These are phyloP conservation scores for Chelonus formosanus DNA, from an alignment of 2,888 invertebrate species.

Conservation along the genomic window DNA sequence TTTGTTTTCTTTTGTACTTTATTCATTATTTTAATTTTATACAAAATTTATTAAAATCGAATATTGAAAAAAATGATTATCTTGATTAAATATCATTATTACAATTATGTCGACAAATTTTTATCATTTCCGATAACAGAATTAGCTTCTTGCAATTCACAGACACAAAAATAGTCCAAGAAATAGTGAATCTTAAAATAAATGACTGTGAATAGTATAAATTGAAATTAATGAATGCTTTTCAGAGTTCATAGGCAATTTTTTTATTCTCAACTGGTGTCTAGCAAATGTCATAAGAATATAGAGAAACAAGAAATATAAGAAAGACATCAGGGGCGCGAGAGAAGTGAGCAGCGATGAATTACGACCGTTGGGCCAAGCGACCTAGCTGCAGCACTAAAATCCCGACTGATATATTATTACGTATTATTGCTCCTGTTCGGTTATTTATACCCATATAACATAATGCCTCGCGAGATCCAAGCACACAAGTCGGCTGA, in stretches of 20 bases:
- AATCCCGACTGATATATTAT: slow-evolving; percentile 66
- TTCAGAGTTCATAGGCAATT: neutral
- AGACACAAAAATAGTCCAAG: too few relatives aligned
- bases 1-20: too few relatives aligned
- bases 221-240: neutral
- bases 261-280: neutral
- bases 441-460: slow-evolving; percentile 66
- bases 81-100: too few relatives aligned
- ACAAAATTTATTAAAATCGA: too few relatives aligned
- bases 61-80: too few relatives aligned
- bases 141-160: too few relatives aligned
- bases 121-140: too few relatives aligned
- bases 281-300: slow-evolving; percentile 20
- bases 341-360: slow-evolving; percentile 56
- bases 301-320: slow-evolving; percentile 4
- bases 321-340: slow-evolving; percentile 24
- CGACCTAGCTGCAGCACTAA: slow-evolving; percentile 62
- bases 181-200: too few relatives aligned
- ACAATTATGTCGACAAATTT: too few relatives aligned
- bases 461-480: slow-evolving; percentile 63
- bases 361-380: slow-evolving; percentile 63
- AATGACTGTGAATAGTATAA: neutral
- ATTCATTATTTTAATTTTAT: too few relatives aligned
- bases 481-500: slow-evolving; percentile 49
- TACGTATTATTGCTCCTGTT: slow-evolving; percentile 65